Evolutionary conservation across 2,888 invertebrate species (phyloP), one percentile per base, ranked within the genome.

Genomic region (Galeopsomyia nigrocyanea): DNA sequence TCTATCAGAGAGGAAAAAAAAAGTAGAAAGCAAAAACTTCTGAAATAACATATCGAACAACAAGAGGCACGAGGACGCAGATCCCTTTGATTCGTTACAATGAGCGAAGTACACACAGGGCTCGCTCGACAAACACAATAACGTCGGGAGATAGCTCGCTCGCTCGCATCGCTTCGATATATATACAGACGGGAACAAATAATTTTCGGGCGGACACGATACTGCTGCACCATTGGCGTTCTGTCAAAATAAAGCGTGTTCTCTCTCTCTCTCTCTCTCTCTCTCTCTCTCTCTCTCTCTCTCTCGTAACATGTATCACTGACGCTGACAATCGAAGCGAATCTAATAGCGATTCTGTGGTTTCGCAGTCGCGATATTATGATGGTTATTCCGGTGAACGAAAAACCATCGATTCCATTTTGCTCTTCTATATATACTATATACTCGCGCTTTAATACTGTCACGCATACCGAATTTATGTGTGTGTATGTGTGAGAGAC

Each of bases 281-380:
- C 26, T 26, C 26, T 26, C 26, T 26, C 26, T 26, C 26, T 26
- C 26, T 26, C 46, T 61, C 47, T 16, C 22, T 16, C 17, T 3
- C 53, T 19, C 16, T 50, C 49, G n/a, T 16, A 61, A 50, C 66
- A 61, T 71, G 49, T 53, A 71, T 71, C 66, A 62, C 49, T 63
- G 56, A 22, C 39, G 46, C 49, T 67, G 66, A 47, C 62, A 57
- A 26, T 62, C 67, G 62, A 62, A 62, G 62, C 67, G 51, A 63
- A 71, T 67, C 67, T 61, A 71, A 71, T 67, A 71, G 62, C 67
- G 71, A 63, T 67, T 71, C 67, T 57, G 67, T 39, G 71, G 71
- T 57, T 16, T 19, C 58, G n/a, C n/a, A 56, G 66, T 56, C 46
- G 46, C 56, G 49, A 22, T 53, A 55, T 51, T 71, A 63, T 51